Conservation (phyloP, 2,888 invertebrate genomes). For the Branchipolynoe longqiensis region DNA sequence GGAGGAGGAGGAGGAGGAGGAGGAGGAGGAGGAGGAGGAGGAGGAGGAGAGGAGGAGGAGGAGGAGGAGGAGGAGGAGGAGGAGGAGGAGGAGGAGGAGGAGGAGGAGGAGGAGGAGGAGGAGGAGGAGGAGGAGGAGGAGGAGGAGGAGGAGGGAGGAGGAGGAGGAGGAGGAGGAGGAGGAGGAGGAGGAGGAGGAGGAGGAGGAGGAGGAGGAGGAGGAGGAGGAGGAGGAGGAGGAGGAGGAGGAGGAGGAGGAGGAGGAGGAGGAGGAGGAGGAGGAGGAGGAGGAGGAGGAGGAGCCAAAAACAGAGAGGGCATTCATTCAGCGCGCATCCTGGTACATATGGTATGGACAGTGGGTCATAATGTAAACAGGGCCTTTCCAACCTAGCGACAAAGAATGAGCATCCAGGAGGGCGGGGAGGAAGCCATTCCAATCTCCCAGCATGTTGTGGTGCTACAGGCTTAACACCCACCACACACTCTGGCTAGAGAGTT, state of each 20-base stretch:
- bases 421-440: too few relatives aligned
- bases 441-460: too few relatives aligned
- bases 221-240: neutral
- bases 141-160: neutral
- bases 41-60: neutral
- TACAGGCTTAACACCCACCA: too few relatives aligned
- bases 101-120: conserved; percentile 2
- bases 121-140: neutral
- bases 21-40: neutral
- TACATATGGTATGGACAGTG: neutral
- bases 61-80: neutral
- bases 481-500: too few relatives aligned
- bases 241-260: neutral
- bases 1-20: conserved; percentile 11
- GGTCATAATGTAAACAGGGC: too few relatives aligned
- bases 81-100: neutral
- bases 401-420: too few relatives aligned
- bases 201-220: conserved; percentile 11
- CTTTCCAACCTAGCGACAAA: too few relatives aligned
- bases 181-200: conserved; percentile 3
- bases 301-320: neutral
- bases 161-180: neutral
- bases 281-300: conserved; percentile 13
- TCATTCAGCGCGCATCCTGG: neutral
- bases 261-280: neutral